Base-by-base conservation (phyloP, 2,113 vertebrate genomes). In the Arothron firmamentum region DNA sequence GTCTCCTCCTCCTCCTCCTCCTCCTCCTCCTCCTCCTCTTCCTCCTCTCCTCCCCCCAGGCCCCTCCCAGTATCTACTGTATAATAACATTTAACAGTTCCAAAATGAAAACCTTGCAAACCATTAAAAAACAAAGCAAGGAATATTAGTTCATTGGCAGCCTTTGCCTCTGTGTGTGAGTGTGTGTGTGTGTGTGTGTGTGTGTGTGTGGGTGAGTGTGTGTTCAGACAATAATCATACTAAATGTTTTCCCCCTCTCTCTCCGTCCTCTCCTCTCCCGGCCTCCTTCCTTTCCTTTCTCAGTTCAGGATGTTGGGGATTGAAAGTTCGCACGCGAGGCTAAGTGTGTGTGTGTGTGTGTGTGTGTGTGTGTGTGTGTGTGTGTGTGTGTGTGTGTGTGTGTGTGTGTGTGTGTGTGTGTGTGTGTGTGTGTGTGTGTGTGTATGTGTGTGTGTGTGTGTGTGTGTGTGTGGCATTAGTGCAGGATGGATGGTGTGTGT, bases 251-350 rank as follows among this genome's bases (percentile, higher is more conserved):
- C 67, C 14, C 59, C 42, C 69, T 53, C 62, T 51, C 72, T 59
- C 64, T 60, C 52, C 20, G 56, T 72, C 75, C 78, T 75, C 73
- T 75, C 79, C 79, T 83, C 68, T 53, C 17, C 45, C 66, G 48
- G 66, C 52, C 78, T 81, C 75, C 77, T 87, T 81, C 82, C 82
- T 81, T 73, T 77, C 65, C 59, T 67, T 81, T 79, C 63, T 78
- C 67, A 41, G 59, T 59, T 72, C 82, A 83, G 85, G 85, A 87
- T 87, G 78, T 51, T 14, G 65, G 70, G 48, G 77, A 80, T 80
- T 78, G 75, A 87, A 85, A 83, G 85, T 85, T 85, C 51, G 78
- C 85, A 87, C 82, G 85, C 80, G 49, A 83, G 51, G 72, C 70
- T 56, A 53, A 8, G 21, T 60, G 61, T 66, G 62, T 74, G 66